Conservation (phyloP, 2,888 invertebrate species). For the Sminthurides aquaticus region DNA sequence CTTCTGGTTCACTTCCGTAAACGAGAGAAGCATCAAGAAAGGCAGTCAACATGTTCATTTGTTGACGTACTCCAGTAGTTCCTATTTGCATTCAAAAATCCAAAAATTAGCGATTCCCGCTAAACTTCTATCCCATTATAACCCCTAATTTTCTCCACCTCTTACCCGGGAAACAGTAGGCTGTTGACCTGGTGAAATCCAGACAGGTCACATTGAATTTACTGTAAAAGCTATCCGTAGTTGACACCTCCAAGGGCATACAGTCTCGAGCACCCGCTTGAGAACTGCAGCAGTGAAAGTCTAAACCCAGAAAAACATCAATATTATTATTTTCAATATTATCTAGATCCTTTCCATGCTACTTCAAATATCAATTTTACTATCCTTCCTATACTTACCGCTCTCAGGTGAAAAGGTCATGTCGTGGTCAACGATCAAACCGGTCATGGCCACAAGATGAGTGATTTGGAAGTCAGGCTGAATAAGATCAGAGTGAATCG, state of each 20-base stretch:
- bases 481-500: conserved; percentile 18
- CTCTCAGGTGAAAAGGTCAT: conserved; percentile 19
- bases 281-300: conserved; percentile 27
- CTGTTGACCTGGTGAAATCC: conserved; percentile 37
- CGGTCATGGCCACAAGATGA: conserved; percentile 24
- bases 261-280: conserved; percentile 34
- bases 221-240: conserved; percentile 35
- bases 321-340: no score
- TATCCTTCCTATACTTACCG: conserved; percentile 6
- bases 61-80: conserved; percentile 33
- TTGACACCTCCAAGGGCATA: conserved; percentile 30
- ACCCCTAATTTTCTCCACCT: neutral
- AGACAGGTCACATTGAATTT: conserved; percentile 32
- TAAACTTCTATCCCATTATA: no score
- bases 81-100: conserved; percentile 5
- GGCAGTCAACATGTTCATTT: conserved; percentile 40
- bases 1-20: conserved; percentile 18
- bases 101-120: neutral
- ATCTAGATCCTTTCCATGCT: no score
- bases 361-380: no score
- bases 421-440: conserved; percentile 20
- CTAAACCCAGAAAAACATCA: no score
- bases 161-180: conserved; percentile 38
- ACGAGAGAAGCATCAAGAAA: conserved; percentile 38
- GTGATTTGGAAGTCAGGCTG: conserved; percentile 20